Evolutionary conservation across 2,113 vertebrate species (phyloP), one percentile per base, ranked within the genome.

Genomic region (Lycaon pictus): DNA sequence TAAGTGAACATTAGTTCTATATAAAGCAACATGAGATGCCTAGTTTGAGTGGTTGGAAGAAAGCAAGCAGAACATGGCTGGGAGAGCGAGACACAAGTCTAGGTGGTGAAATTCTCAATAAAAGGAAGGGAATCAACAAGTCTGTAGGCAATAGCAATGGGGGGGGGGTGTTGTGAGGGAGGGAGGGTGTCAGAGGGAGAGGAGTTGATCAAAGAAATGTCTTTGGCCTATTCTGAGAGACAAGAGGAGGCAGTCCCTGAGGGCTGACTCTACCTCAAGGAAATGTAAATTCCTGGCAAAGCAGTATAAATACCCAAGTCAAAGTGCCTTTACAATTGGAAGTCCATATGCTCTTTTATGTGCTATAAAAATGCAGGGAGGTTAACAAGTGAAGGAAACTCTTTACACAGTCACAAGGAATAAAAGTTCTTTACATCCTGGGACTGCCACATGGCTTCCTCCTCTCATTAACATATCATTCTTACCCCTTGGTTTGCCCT

Each of bases 381-480:
- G 32, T 88, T 95, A 60, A 53, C 20, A 96, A 48, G 67, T 79
- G 19, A 82, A 53, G 65, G 8, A 43, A 53, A 25, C 25, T 37
- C 25, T 79, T 86, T 37, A 4, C 15, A 20, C 0, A 2, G 10
- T 67, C 55, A 58, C 3, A 25, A 80, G 51, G 16, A 67, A 90
- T 65, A 23, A 48, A 84, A 63, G 35, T 88, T 85, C 51, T 85
- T 95, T 77, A 17, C 43, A 53, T 92, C 16, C 56, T n/a, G n/a
- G 37, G 15, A 2, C 20, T 25, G 1, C 22, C 27, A 29, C 0
- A 43, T 43, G 2, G 15, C 4, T 74, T 74, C 17, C 80, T 94
- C 37, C 17, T 67, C 77, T 91, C 86, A 91, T 94, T 96, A 94
- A 74, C n/a, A 72, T 94, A 87, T 55, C 48, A 81, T 25, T 71